Evolutionary conservation across 2,113 vertebrate species (phyloP), one percentile per base, ranked within the genome.

Genomic region (Acanthochromis polyacanthus): DNA sequence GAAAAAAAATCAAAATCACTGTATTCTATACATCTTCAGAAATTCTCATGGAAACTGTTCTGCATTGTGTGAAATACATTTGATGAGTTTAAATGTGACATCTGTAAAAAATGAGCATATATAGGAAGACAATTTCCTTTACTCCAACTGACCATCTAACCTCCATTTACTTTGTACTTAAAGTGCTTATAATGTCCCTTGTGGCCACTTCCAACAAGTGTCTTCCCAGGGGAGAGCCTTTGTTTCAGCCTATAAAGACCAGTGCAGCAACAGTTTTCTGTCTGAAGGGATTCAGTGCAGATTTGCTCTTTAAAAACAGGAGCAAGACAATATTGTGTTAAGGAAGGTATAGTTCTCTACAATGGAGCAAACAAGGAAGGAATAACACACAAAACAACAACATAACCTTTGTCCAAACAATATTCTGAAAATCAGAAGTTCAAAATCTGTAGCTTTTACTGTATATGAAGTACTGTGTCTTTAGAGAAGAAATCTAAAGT

Each of bases 251-350:
- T 25, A 59, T 57, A 57, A 62, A 46, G n/a, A 86, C 59, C 62
- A 53, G 38, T 0, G 10, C 69, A 79, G 75, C 78, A 86, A 53
- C 65, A 52, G 70, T 88, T 89, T 86, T 86, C 85, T 76, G 71
- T 62, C 65, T 65, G 51, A 80, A 66, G 71, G 71, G 75, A 92
- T 73, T 90, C 51, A 85, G 70, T 68, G 50, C 20, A 43, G 17
- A 83, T 84, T 85, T 85, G 55, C 80, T 87, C 66, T 91, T 88
- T 80, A 61, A 74, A 45, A 58, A 61, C 30, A 82, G 75, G 73
- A 85, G 82, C 75, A 88, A 89, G 80, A 81, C 51, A 59, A 72
- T 43, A 74, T 40, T 23, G 16, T 57, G 38, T 38, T 28, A 25
- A 70, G 28, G n/a, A 73, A 57, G 20, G 45, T 30, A 53, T 19